Conservation (phyloP, 2,797 vertebrate genomes). For the Chrosomus eos region DNA sequence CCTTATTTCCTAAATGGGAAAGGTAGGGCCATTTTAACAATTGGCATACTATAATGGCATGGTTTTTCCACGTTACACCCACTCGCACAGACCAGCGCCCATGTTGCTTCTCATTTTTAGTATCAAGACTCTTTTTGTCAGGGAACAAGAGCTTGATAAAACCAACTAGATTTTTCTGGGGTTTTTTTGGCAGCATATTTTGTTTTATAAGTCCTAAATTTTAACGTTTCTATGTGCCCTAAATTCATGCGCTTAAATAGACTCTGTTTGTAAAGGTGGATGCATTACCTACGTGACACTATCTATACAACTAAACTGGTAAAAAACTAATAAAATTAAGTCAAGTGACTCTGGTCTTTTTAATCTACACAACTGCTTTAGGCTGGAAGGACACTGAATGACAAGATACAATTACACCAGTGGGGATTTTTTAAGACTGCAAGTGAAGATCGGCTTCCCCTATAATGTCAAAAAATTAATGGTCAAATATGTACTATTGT, state of each 20-base stretch:
- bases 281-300: neutral
- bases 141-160: neutral
- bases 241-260: neutral
- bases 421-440: too few species aligned
- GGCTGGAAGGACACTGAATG: neutral
- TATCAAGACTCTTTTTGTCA: neutral
- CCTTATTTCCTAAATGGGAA: slow-evolving; percentile 26
- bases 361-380: neutral
- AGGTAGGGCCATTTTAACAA: neutral
- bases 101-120: neutral
- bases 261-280: neutral
- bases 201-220: neutral
- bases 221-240: neutral
- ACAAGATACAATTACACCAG: neutral
- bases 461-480: too few species aligned
- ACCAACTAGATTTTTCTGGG: neutral
- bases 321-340: neutral
- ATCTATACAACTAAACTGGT: neutral
- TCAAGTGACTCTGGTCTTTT: neutral
- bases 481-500: too few species aligned
- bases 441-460: too few species aligned
- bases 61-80: slow-evolving; percentile 16
- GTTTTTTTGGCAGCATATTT: neutral
- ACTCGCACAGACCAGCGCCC: neutral
- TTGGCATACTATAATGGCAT: neutral